These are phyloP conservation scores for Dioctria linearis DNA, from an alignment of 2,888 invertebrate species.

Conservation along the genomic window DNA sequence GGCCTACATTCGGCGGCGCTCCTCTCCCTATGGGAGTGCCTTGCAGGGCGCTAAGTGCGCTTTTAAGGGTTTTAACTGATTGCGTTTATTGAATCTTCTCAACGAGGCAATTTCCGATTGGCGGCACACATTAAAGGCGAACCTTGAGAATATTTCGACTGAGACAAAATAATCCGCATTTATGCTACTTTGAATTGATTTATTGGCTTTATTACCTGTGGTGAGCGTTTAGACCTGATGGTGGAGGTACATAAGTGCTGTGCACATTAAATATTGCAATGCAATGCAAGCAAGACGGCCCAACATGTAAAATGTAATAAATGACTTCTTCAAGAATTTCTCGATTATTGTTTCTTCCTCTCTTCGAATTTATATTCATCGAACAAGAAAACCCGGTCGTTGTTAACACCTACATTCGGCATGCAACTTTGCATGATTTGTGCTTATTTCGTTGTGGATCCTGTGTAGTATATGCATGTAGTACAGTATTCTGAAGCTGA, in stretches of 20 bases:
- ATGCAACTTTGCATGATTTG: slow-evolving; percentile 34
- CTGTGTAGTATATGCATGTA: not conserved
- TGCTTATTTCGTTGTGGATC: not conserved
- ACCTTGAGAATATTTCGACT: slow-evolving; percentile 22
- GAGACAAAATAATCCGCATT: slow-evolving; percentile 39
- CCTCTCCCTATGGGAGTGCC: slow-evolving; percentile 6
- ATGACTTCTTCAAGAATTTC: slow-evolving; percentile 14
- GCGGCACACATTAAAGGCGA: slow-evolving; percentile 40
- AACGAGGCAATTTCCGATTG: slow-evolving; percentile 42
- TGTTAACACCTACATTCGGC: slow-evolving; percentile 45
- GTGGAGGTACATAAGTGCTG: not conserved
- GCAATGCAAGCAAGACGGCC: not conserved
- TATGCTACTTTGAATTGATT: slow-evolving; percentile 20
- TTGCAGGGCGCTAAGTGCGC: slow-evolving; percentile 41
- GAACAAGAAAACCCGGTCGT: slow-evolving; percentile 19
- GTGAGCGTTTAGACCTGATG: not conserved
- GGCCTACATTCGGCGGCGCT: slow-evolving; percentile 10
- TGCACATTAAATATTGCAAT: not conserved
- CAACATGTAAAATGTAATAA: not conserved
- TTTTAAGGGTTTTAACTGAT: slow-evolving; percentile 31
- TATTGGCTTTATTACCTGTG: slow-evolving; percentile 31
- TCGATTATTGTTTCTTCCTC: slow-evolving; percentile 33
- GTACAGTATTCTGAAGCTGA: not conserved
- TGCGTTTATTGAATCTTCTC: slow-evolving; percentile 35
- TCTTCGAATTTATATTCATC: slow-evolving; percentile 17